These are phyloP conservation scores for Papilio protenor DNA, from an alignment of 2,888 invertebrate species.

Conservation along the genomic window DNA sequence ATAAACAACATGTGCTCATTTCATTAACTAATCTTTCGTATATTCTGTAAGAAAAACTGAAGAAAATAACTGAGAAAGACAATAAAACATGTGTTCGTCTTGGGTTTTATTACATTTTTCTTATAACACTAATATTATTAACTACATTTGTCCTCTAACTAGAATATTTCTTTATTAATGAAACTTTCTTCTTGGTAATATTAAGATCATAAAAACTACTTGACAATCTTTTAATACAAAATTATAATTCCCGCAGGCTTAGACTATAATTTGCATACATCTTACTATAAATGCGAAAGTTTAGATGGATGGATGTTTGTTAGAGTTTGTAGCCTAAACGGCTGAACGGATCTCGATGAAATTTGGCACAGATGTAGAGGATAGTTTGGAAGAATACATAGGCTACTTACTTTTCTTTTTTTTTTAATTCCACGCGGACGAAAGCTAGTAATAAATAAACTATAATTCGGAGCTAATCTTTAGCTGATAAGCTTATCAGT, in stretches of 20 bases:
- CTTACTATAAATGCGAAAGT: too few species aligned
- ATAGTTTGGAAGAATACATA: too few species aligned
- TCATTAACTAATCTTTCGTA: constrained; percentile 22
- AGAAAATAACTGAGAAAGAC: not conserved
- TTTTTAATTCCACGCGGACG: too few species aligned
- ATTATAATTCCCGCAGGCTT: not conserved
- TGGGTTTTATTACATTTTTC: not conserved
- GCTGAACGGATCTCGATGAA: too few species aligned
- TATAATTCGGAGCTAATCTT: not conserved
- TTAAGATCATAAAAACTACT: not conserved
- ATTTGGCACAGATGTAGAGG: too few species aligned
- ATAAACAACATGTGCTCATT: constrained; percentile 31
- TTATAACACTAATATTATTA: not conserved
- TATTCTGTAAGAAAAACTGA: not conserved
- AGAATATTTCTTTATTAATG: not conserved
- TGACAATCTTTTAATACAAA: not conserved
- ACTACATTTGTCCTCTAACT: not conserved
- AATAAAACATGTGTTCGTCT: not conserved
- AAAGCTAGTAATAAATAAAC: too few species aligned
- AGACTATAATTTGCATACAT: not conserved
- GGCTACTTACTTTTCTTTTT: too few species aligned
- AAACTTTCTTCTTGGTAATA: not conserved
- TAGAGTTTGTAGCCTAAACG: too few species aligned
- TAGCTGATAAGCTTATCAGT: not conserved
- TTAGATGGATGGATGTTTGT: too few species aligned